phyloP scores from a whole-genome alignment of 2,888 invertebrate genomes.

The Asteroscopus sphinx region DNA sequence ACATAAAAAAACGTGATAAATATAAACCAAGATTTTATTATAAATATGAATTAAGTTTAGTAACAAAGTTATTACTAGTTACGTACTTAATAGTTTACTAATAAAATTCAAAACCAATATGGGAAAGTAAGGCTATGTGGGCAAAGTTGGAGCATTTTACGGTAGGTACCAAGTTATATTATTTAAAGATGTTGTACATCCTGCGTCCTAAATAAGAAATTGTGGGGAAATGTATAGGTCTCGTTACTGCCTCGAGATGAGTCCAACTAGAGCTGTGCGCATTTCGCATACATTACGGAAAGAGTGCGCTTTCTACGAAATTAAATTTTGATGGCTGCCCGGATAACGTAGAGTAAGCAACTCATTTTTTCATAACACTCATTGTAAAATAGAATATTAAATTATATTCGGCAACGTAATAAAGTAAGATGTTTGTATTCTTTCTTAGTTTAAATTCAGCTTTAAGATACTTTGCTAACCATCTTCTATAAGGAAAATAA shows the following conservation, averaged over 20 bases:
- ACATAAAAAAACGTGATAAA: too few relatives aligned
- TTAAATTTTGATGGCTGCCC: slow-evolving; percentile 84
- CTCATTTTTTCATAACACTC: slow-evolving; percentile 69
- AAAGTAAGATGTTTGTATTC: slow-evolving; percentile 16
- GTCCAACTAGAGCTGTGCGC: slow-evolving; percentile 59
- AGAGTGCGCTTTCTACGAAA: slow-evolving; percentile 84
- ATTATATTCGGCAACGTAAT: slow-evolving; percentile 41
- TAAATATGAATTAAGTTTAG: too few relatives aligned
- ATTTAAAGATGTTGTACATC: slow-evolving; percentile 46
- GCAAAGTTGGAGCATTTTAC: too few relatives aligned
- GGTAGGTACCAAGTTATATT: slow-evolving; percentile 53
- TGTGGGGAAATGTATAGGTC: slow-evolving; percentile 53
- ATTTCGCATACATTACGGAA: slow-evolving; percentile 80
- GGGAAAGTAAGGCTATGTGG: too few relatives aligned
- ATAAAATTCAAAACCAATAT: too few relatives aligned
- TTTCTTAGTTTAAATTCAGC: slow-evolving; percentile 4
- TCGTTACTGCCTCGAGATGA: slow-evolving; percentile 55
- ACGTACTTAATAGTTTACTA: too few relatives aligned
- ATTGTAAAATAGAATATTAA: slow-evolving; percentile 68
- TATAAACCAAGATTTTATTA: too few relatives aligned
- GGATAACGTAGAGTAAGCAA: slow-evolving; percentile 73
- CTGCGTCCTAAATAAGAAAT: slow-evolving; percentile 56
- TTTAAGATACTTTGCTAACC: slow-evolving; percentile 1
- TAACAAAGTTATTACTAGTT: too few relatives aligned
- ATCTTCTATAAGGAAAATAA: neutral